Evolutionary conservation across 2,113 vertebrate species (phyloP), one percentile per base, ranked within the genome.

Genomic region (Oreochromis tanganicae): DNA sequence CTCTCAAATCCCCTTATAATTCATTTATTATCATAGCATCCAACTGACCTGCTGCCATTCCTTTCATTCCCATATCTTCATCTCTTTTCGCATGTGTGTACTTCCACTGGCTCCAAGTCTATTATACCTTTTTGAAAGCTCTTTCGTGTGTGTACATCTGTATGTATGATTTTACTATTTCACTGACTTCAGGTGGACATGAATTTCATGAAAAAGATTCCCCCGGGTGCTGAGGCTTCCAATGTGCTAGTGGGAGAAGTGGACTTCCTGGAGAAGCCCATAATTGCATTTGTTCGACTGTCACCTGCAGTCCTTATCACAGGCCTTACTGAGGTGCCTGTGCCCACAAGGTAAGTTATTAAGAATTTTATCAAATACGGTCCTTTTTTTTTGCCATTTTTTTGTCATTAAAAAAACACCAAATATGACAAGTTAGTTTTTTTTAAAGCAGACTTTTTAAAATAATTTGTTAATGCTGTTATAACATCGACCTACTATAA

Each of bases 171-270:
- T 81, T 9, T 14, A 79, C 5, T 24, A 4, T 83, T 50, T 68
- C 4, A 34, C 84, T 71, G n/a, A 85, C 80, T 94, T 94, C 93
- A 99, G 98, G 98, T 99, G 92, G 98, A 99, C 95, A 99, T 98
- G 98, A 98, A 98, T 96, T 99, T 99, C 95, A 98, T 99, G 98
- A 98, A 97, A 94, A 99, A 99, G 97, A 99, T 99, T 86, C 98
- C 98, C 75, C 97, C 97, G 1, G 98, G 98, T 91, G 98, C 98
- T 2, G 98, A 99, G 93, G 98, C 98, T 52, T 99, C 98, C 85
- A 99, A 99, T 85, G 98, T 99, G 13, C 95, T 99, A 90, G 98
- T 99, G 90, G 98, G 98, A 92, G 98, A 99, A 94, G 98, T 99
- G 92, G 97, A 98, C 93, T 98, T 98, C 96, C 94, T 99, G 95